These are phyloP conservation scores for Sitophilus oryzae DNA, from an alignment of 1,140 invertebrate species.

Conservation along the genomic window DNA sequence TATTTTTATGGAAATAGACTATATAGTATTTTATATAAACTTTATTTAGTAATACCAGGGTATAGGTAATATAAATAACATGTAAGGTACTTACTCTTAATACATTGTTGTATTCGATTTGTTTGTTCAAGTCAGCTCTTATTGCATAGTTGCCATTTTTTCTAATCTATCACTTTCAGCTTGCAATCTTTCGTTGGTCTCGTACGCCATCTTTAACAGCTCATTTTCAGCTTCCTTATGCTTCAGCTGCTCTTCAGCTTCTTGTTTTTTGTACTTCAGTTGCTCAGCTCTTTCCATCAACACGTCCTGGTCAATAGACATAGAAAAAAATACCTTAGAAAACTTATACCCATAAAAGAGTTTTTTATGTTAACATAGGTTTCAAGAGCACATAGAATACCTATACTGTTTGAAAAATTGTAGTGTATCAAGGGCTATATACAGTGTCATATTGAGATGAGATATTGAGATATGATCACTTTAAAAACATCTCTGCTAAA, in stretches of 20 bases:
- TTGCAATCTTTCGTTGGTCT: slow-evolving; percentile 34
- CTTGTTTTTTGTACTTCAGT: slow-evolving; percentile 30
- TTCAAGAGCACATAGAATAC: no score
- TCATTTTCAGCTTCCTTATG: slow-evolving; percentile 37
- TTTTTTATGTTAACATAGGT: slow-evolving; percentile 7
- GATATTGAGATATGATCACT: neutral
- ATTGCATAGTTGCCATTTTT: slow-evolving; percentile 26
- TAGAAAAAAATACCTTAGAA: neutral
- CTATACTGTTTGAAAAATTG: no score
- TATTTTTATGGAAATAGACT: neutral
- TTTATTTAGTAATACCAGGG: neutral
- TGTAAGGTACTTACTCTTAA: slow-evolving; percentile 36
- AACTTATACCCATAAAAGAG: slow-evolving; percentile 2
- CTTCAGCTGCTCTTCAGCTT: slow-evolving; percentile 35
- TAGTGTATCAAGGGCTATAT: neutral
- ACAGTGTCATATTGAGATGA: neutral
- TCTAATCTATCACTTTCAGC: slow-evolving; percentile 33
- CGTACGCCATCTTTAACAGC: slow-evolving; percentile 30
- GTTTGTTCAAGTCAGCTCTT: slow-evolving; percentile 37
- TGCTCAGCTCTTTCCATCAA: slow-evolving; percentile 33
- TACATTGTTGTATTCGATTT: slow-evolving; percentile 39
- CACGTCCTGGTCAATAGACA: slow-evolving; percentile 26
- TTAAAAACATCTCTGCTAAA: no score
- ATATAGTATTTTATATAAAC: no score
- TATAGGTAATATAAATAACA: neutral